Conservation (phyloP, 2,888 invertebrate species). For the Drosophila borealis region DNA sequence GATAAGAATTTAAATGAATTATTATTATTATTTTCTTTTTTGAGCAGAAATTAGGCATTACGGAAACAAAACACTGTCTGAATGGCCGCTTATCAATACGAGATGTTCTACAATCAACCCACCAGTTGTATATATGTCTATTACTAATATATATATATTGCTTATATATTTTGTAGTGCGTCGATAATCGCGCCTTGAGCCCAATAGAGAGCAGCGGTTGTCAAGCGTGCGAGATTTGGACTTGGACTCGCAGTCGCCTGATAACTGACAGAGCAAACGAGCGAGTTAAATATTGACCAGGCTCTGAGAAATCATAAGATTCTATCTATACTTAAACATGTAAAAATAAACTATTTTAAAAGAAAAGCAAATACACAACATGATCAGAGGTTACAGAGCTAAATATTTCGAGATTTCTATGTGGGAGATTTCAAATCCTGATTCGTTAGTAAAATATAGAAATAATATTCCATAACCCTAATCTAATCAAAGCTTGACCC, state of each 20-base stretch:
- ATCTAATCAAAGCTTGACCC: no score
- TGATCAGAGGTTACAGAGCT: not conserved
- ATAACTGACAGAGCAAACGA: conserved; percentile 28
- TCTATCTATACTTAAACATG: not conserved
- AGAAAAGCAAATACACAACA: not conserved
- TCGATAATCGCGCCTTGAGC: conserved; percentile 49
- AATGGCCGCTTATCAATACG: conserved; percentile 53
- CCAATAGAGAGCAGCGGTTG: conserved; percentile 40
- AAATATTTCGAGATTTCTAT: not conserved
- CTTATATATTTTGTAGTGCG: conserved; percentile 24
- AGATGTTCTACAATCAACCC: conserved; percentile 7
- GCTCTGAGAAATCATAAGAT: not conserved
- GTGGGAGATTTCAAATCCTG: no score
- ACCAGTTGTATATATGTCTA: conserved; percentile 6
- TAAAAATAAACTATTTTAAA: not conserved
- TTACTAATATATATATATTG: conserved; percentile 16
- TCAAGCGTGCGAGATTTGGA: conserved; percentile 43
- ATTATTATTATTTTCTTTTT: not conserved
- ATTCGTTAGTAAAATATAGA: no score
- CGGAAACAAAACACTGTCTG: conserved; percentile 47
- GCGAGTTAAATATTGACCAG: conserved; percentile 25
- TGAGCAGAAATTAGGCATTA: conserved; percentile 22
- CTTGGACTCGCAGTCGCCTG: conserved; percentile 46
- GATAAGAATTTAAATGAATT: conserved; percentile 14
- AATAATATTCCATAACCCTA: no score